Evolutionary conservation across 2,888 invertebrate species (phyloP).

Genomic region (Scaptomyza polygonia): DNA sequence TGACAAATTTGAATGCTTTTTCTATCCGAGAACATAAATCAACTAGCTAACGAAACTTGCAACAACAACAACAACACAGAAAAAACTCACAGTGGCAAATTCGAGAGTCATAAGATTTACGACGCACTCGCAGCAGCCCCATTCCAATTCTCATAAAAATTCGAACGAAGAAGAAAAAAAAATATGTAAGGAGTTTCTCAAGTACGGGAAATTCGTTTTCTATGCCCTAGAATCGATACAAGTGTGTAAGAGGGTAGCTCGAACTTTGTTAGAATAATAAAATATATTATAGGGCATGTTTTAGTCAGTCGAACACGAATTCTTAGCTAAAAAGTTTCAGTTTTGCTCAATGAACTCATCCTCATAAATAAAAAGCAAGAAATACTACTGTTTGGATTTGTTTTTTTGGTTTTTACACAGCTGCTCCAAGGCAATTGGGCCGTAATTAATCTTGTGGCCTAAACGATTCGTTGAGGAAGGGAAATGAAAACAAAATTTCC

Average conservation of each 20-base stretch:
- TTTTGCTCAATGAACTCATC: constrained; percentile 51
- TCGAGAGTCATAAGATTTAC: constrained; percentile 62
- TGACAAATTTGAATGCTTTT: constrained; percentile 72
- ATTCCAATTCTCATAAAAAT: constrained; percentile 6
- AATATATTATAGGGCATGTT: neutral
- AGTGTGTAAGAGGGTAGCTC: neutral
- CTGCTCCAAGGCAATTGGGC: constrained; percentile 52
- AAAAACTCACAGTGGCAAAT: constrained; percentile 32
- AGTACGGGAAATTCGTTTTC: constrained; percentile 4
- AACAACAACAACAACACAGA: no score
- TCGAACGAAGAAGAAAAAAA: no score
- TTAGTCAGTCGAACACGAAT: neutral
- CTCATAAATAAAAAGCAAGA: neutral
- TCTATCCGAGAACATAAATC: constrained; percentile 56
- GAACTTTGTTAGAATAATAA: no score
- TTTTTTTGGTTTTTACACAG: constrained; percentile 2
- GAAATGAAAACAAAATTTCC: constrained; percentile 27
- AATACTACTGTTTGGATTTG: constrained; percentile 29
- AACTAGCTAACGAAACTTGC: constrained; percentile 28
- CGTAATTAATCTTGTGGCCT: constrained; percentile 71
- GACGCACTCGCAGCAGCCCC: constrained; percentile 5
- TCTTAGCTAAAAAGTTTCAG: constrained; percentile 35
- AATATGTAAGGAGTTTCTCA: neutral
- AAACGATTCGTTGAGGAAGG: constrained; percentile 5
- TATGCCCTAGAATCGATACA: constrained; percentile 13